phyloP scores from a whole-genome alignment of 30 jellyfish, hydroid and myxozoan genomes.

The Pseudorhiza aurosa region DNA sequence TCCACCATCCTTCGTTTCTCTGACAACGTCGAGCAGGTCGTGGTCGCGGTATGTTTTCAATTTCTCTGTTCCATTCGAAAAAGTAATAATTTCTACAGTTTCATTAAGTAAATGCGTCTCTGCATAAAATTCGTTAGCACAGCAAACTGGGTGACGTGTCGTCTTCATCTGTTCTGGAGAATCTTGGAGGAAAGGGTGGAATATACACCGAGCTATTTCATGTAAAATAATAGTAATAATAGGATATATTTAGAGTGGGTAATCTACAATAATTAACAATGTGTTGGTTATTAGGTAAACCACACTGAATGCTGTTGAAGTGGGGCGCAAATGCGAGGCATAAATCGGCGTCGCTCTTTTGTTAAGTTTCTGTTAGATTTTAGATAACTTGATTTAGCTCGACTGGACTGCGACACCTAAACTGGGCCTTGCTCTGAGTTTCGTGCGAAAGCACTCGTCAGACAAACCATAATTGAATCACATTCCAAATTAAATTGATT shows the following conservation, averaged over 20 bases:
- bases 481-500: too few species aligned
- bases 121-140: conserved; percentile 17
- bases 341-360: conserved; percentile 16
- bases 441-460: too few species aligned
- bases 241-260: too few species aligned
- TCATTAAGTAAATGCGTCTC: conserved; percentile 16
- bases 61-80: conserved; percentile 15
- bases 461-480: too few species aligned
- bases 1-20: conserved; percentile 60
- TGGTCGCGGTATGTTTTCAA: conserved; percentile 25
- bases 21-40: conserved; percentile 40
- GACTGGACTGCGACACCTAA: conserved; percentile 21
- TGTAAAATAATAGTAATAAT: too few species aligned
- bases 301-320: conserved; percentile 18
- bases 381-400: conserved; percentile 12
- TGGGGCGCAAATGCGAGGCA: conserved; percentile 24
- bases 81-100: conserved; percentile 1
- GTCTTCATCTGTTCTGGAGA: conserved; percentile 14
- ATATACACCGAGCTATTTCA: background rate
- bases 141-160: conserved; percentile 32
- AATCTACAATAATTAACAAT: too few species aligned
- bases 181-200: conserved; percentile 6
- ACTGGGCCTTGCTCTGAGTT: conserved; percentile 28
- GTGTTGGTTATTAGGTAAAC: conserved; percentile 35
- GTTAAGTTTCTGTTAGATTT: conserved; percentile 29